Evolutionary conservation across 2,113 vertebrate genomes (phyloP), one percentile per base, ranked within the genome.

Genomic region (Leucosticte australis): DNA sequence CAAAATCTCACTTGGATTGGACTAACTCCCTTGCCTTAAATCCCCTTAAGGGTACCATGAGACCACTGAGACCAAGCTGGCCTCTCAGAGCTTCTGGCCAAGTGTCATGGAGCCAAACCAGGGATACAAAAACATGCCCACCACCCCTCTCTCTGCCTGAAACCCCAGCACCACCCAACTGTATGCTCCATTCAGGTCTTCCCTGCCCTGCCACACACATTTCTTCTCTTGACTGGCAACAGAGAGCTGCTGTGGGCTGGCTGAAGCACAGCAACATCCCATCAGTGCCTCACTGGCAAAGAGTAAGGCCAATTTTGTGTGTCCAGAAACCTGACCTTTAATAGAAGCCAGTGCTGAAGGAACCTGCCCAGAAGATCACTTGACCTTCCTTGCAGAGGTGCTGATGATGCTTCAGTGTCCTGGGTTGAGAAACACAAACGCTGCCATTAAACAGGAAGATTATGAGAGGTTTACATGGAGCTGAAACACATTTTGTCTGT

Each of bases 111-210:
- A 31, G 37, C 26, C 55, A 83, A 56, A 83, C 23, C 68, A 35
- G 23, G 19, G 27, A 8, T 8, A 41, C 35, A 47, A 13, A 44
- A 59, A 9, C 0, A 0, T 9, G 12, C 26, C 27, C 59, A 55
- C 33, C n/a, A 3, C 5, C 12, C 33, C 21, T 44, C 28, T 49
- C 28, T 26, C 60, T 0, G 0, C 2, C 5, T 47, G 19, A 55
- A 81, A 52, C 13, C 19, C 13, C 60, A 65, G n/a, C 44, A 35
- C 24, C 33, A 44, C 63, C 41, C 37, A 35, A 6, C 0, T 0
- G 15, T 44, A 68, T 39, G 42, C 62, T 67, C 60, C 13, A 46
- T n/a, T n/a, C 35, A 9, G 31, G 10, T 30, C 30, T 35, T 59
- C 52, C 33, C 56, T 69, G 33, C 73, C 24, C 69, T 35, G 47